A percentile compares a stretch with the other conserved stretches of the same genome.
These are phyloP conservation scores for Stenichneumon culpator DNA, from an alignment of 2,888 invertebrate genomes.

Conservation along the genomic window DNA sequence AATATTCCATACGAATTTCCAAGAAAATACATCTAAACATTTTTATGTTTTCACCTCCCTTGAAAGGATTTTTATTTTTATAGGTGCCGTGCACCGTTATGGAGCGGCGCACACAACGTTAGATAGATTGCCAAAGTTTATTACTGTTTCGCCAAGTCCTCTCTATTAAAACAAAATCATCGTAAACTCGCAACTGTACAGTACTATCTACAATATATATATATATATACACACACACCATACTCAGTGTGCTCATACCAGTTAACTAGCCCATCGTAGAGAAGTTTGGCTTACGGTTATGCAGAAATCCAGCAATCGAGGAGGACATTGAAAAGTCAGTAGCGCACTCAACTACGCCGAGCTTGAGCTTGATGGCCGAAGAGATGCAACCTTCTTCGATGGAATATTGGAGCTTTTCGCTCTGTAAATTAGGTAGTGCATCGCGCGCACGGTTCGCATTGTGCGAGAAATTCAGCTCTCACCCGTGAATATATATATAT, in stretches of 20 bases:
- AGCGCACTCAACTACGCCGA: background rate
- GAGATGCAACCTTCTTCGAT: constrained; percentile 20
- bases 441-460: constrained; percentile 10
- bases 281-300: constrained; percentile 43
- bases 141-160: constrained; percentile 62
- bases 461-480: constrained; percentile 20
- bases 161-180: constrained; percentile 66
- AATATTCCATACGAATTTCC: background rate
- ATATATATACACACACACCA: constrained; percentile 8
- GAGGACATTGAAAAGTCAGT: constrained; percentile 62
- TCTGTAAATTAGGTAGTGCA: background rate
- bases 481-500: background rate
- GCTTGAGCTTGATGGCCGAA: constrained; percentile 6
- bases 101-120: constrained; percentile 37
- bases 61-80: background rate
- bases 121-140: constrained; percentile 65
- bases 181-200: constrained; percentile 54
- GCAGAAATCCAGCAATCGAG: constrained; percentile 62
- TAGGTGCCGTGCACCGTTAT: constrained; percentile 21
- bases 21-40: background rate
- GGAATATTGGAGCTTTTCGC: background rate
- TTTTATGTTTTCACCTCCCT: background rate
- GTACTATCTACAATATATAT: background rate
- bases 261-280: constrained; percentile 12
- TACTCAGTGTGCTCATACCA: constrained; percentile 22